Evolutionary conservation across 2,888 invertebrate genomes (phyloP).

Genomic region (Ganaspis brasiliensis): DNA sequence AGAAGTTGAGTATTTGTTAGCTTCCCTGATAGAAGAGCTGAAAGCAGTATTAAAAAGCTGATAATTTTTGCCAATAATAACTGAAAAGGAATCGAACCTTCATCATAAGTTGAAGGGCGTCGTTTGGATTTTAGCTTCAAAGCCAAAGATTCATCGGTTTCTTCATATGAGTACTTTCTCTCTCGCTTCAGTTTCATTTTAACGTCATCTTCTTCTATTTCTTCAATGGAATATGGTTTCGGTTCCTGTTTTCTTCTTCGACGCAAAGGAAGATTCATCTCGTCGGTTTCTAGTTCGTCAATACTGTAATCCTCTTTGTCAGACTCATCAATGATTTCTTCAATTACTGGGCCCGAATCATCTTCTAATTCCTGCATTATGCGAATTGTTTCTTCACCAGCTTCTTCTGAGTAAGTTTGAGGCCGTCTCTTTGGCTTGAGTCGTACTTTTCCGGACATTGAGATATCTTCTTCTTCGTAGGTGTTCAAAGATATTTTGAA

Average conservation of each 20-base stretch:
- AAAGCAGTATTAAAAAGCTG: slow-evolving; percentile 62
- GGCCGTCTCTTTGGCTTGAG: slow-evolving; percentile 87
- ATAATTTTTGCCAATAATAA: slow-evolving; percentile 6
- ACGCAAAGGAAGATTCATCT: slow-evolving; percentile 77
- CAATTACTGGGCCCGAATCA: slow-evolving; percentile 83
- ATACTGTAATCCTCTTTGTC: slow-evolving; percentile 83
- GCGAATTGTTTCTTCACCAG: slow-evolving; percentile 88
- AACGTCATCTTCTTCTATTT: slow-evolving; percentile 81
- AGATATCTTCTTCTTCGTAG: slow-evolving; percentile 93
- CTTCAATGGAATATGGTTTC: slow-evolving; percentile 81
- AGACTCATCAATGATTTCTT: slow-evolving; percentile 86
- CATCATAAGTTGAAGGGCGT: slow-evolving; percentile 85
- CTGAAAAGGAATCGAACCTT: slow-evolving; percentile 82
- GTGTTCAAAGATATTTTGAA: slow-evolving; percentile 93
- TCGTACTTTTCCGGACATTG: slow-evolving; percentile 92
- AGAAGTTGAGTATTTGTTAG: slow-evolving; percentile 4
- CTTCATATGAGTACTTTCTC: slow-evolving; percentile 80
- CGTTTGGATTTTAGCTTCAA: slow-evolving; percentile 87
- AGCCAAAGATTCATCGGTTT: slow-evolving; percentile 86
- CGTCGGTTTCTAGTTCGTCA: slow-evolving; percentile 76
- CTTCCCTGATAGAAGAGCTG: slow-evolving; percentile 59
- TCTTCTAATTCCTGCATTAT: slow-evolving; percentile 86
- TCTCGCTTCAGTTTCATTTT: slow-evolving; percentile 79
- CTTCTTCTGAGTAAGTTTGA: slow-evolving; percentile 89
- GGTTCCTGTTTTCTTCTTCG: slow-evolving; percentile 71